Evolutionary conservation across 1,140 invertebrate species (phyloP).

Genomic region (Trichonephila clavipes): DNA sequence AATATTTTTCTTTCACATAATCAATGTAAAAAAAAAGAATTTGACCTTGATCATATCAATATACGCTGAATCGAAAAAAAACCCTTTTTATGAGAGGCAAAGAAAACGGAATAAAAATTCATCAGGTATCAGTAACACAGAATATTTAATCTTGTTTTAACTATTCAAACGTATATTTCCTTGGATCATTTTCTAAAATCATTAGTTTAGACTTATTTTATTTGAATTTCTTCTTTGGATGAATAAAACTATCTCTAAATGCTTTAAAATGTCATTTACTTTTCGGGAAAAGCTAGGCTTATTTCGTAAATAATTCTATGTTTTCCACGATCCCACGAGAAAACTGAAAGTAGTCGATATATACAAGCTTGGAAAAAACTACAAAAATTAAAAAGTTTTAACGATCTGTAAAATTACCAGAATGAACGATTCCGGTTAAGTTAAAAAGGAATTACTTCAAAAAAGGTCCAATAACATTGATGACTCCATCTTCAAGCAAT

Average conservation of each 20-base stretch:
- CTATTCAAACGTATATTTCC: no score
- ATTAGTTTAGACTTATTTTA: not conserved
- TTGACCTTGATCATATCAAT: no score
- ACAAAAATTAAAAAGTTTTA: not conserved
- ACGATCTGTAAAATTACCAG: conserved; percentile 40
- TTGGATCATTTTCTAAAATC: no score
- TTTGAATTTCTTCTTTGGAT: not conserved
- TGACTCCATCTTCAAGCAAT: conserved; percentile 47
- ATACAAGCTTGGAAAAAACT: not conserved
- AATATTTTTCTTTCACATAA: no score
- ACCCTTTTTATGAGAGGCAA: no score
- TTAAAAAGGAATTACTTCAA: conserved; percentile 39
- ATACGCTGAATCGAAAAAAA: no score
- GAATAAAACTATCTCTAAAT: not conserved
- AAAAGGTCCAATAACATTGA: conserved; percentile 60
- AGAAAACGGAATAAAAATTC: no score
- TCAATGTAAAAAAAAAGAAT: no score
- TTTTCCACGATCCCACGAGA: not conserved
- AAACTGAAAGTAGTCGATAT: not conserved
- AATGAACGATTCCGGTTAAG: not conserved
- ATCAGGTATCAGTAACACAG: no score
- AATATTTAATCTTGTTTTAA: no score
- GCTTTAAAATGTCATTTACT: not conserved
- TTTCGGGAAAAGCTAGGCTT: not conserved
- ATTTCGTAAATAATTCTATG: not conserved